These are phyloP conservation scores for Macropus fuliginosus DNA, from an alignment of 2,797 vertebrate species.

Conservation along the genomic window DNA sequence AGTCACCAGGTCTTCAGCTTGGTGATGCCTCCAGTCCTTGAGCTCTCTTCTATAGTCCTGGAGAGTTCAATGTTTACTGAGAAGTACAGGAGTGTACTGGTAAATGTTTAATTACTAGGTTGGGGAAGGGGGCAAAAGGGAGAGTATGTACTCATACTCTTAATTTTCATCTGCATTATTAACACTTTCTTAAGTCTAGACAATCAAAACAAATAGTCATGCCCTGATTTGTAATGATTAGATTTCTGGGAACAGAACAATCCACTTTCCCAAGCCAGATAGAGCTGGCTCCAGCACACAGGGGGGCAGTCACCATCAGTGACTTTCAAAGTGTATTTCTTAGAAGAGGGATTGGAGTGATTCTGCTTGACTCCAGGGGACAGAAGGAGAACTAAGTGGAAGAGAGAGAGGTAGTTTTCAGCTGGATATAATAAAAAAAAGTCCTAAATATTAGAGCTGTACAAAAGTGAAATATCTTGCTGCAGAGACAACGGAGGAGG, in stretches of 20 bases:
- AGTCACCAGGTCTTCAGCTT: background rate
- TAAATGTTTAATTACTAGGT: background rate
- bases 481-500: constrained; percentile 7
- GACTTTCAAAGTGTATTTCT: background rate
- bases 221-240: background rate
- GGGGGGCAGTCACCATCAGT: background rate
- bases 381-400: background rate
- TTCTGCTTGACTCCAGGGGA: background rate
- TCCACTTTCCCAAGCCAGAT: background rate
- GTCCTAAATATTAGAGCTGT: background rate
- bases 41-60: background rate
- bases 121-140: background rate
- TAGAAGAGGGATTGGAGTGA: constrained; percentile 3
- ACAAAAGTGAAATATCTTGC: constrained; percentile 7
- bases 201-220: background rate
- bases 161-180: background rate
- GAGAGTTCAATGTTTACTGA: background rate
- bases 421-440: background rate
- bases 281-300: background rate
- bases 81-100: background rate
- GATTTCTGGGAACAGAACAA: background rate
- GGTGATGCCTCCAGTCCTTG: background rate
- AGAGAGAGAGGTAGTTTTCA: background rate
- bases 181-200: background rate
- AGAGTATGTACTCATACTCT: background rate